These are phyloP conservation scores for Ageneiosus marmoratus DNA, from an alignment of 2,113 vertebrate genomes.

Conservation along the genomic window DNA sequence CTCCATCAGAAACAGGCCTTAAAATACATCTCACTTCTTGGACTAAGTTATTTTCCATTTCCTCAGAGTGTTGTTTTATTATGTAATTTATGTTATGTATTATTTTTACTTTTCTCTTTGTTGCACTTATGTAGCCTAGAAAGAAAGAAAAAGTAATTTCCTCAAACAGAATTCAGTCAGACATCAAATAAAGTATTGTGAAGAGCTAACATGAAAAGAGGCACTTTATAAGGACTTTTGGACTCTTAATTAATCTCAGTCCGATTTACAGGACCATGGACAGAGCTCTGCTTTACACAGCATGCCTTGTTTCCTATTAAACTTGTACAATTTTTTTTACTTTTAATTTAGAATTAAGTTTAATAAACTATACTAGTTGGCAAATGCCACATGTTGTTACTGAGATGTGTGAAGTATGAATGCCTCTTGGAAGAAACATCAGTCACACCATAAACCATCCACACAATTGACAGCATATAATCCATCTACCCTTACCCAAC, in stretches of 20 bases:
- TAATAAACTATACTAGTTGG: neutral
- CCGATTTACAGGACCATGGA: constrained; percentile 41
- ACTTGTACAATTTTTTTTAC: neutral
- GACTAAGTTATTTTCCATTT: too few species aligned
- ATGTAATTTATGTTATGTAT: neutral
- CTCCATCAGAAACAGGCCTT: too few species aligned
- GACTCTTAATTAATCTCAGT: neutral
- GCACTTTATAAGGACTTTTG: neutral
- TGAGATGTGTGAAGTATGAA: neutral
- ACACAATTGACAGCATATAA: neutral
- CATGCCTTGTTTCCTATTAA: neutral
- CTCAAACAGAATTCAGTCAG: neutral
- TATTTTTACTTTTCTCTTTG: neutral
- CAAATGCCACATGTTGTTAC: neutral
- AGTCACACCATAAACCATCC: neutral
- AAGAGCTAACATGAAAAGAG: neutral
- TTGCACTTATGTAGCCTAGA: neutral
- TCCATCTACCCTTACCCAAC: neutral
- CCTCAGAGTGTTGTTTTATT: too few species aligned
- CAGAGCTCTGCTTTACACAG: constrained; percentile 18
- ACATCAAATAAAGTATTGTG: neutral
- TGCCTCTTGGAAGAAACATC: neutral
- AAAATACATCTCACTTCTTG: too few species aligned
- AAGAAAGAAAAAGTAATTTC: neutral
- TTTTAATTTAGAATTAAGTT: neutral